A percentile compares a stretch with the other conserved stretches of the same genome.
Evolutionary conservation across 1,140 invertebrate genomes (phyloP).

Genomic region (Eriocheir sinensis): DNA sequence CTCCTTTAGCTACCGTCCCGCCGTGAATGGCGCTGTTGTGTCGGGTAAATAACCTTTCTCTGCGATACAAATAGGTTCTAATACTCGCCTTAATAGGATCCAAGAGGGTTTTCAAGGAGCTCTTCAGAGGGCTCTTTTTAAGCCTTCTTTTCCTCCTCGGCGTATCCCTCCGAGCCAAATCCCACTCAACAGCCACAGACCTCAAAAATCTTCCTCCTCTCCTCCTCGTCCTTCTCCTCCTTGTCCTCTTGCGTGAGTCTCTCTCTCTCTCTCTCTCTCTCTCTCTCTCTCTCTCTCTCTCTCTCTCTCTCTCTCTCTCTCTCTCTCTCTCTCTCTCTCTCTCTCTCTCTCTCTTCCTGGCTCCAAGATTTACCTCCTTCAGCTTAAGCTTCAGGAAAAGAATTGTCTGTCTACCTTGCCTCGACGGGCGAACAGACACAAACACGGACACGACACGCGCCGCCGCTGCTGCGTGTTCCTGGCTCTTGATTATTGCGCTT

Average conservation of each 20-base stretch:
- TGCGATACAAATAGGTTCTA: constrained; percentile 53
- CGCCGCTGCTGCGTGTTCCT: neutral
- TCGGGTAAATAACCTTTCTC: constrained; percentile 52
- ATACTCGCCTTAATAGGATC: constrained; percentile 54
- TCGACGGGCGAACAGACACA: neutral
- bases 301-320: no score
- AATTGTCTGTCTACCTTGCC: neutral
- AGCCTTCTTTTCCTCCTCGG: constrained; percentile 33
- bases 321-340: no score
- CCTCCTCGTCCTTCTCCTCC: neutral
- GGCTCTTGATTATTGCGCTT: neutral
- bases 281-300: no score
- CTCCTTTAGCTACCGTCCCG: neutral
- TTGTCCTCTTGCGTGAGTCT: neutral
- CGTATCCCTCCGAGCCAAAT: neutral
- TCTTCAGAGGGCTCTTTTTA: constrained; percentile 39
- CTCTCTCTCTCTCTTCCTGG: no score
- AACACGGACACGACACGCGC: neutral
- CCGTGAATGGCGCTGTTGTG: constrained; percentile 45
- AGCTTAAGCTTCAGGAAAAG: neutral
- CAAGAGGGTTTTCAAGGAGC: constrained; percentile 47
- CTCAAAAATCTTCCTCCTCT: constrained; percentile 40
- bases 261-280: constrained; percentile 31
- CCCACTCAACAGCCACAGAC: neutral
- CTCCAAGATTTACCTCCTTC: neutral